A percentile compares a stretch with the other conserved stretches of the same genome.
Evolutionary conservation across 2,797 vertebrate genomes (phyloP).

Genomic region (Trichosurus vulpecula): DNA sequence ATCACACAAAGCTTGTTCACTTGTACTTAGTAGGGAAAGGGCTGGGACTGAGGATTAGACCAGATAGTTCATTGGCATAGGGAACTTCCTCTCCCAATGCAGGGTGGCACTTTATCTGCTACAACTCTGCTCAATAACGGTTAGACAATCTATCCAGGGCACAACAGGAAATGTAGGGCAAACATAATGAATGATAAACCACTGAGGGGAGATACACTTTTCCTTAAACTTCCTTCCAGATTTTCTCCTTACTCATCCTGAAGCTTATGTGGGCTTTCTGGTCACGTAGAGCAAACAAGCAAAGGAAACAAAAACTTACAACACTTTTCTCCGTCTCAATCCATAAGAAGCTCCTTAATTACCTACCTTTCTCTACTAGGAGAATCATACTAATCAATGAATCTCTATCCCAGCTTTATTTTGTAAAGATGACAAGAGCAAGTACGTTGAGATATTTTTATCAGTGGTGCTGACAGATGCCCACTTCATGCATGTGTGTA

Average conservation of each 20-base stretch:
- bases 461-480: neutral
- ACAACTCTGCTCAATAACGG: neutral
- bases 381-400: neutral
- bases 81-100: neutral
- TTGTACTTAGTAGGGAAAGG: neutral
- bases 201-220: neutral
- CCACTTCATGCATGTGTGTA: neutral
- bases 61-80: neutral
- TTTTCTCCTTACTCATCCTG: neutral
- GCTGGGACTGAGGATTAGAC: neutral
- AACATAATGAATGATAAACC: no score
- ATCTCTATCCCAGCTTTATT: neutral
- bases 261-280: neutral
- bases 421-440: neutral
- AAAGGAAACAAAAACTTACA: no score
- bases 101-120: neutral
- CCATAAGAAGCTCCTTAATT: no score
- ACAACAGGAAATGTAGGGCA: no score
- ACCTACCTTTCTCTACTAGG: neutral
- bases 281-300: neutral
- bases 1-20: neutral
- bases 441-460: neutral
- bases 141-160: neutral
- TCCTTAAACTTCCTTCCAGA: neutral
- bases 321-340: no score